phyloP scores from a whole-genome alignment of 1,140 invertebrate species.

The Psix sp. region DNA sequence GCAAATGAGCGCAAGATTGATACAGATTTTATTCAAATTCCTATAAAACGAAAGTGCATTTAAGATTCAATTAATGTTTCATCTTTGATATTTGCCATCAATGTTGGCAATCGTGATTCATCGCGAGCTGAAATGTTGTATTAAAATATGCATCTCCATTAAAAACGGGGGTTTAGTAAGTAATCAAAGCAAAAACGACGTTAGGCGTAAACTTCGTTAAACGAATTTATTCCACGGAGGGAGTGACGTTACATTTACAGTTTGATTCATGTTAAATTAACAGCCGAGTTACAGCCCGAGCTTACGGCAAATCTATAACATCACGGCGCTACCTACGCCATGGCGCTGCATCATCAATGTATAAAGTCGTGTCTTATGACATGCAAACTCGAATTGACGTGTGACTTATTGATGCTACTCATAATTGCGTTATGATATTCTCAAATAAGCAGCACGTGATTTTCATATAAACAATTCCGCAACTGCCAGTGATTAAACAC shows the following conservation, averaged over 20 bases:
- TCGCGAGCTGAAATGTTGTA: too few species aligned
- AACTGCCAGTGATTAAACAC: too few species aligned
- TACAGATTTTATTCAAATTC: too few species aligned
- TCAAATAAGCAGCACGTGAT: too few species aligned
- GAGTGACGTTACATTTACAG: constrained; percentile 35
- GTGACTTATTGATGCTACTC: constrained; percentile 24
- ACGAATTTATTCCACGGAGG: constrained; percentile 25
- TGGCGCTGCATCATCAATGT: constrained; percentile 13
- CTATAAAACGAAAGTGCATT: too few species aligned
- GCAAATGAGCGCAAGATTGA: too few species aligned
- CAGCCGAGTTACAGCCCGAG: constrained; percentile 36
- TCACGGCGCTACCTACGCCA: constrained; percentile 21
- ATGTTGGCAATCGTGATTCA: too few species aligned
- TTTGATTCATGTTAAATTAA: constrained; percentile 50
- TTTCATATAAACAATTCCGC: too few species aligned
- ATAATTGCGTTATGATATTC: constrained; percentile 6
- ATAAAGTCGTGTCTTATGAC: constrained; percentile 36
- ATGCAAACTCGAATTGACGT: constrained; percentile 34
- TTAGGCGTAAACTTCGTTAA: constrained; percentile 12
- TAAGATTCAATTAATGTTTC: too few species aligned
- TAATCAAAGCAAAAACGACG: constrained; percentile 2
- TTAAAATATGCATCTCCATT: too few species aligned
- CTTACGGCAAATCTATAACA: constrained; percentile 51
- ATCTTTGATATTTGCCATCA: too few species aligned
- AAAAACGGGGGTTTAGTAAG: too few species aligned